Evolutionary conservation across 2,888 invertebrate genomes (phyloP).

Genomic region (Adela reaumurella): DNA sequence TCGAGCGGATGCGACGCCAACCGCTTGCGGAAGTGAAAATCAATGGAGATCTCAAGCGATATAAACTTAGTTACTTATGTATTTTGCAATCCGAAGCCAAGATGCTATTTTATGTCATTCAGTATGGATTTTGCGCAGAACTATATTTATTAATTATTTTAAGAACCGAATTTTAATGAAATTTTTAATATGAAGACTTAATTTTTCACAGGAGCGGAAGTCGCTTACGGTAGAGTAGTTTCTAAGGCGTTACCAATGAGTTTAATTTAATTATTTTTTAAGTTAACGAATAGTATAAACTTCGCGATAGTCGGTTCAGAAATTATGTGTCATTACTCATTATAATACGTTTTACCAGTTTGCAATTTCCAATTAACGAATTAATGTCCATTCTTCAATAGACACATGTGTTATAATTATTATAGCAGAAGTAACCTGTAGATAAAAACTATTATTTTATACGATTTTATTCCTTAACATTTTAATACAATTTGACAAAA

Average conservation of each 20-base stretch:
- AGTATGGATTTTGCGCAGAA: background rate
- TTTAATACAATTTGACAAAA: too few relatives aligned
- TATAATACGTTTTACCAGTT: too few relatives aligned
- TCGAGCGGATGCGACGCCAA: background rate
- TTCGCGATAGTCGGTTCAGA: too few relatives aligned
- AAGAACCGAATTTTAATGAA: background rate
- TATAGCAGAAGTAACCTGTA: too few relatives aligned
- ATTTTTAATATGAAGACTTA: background rate
- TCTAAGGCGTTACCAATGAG: constrained; percentile 49
- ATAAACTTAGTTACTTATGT: constrained; percentile 33
- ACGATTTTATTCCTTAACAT: too few relatives aligned
- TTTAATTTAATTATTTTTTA: constrained; percentile 16
- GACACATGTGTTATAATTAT: background rate
- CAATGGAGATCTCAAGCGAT: constrained; percentile 46
- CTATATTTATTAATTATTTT: background rate
- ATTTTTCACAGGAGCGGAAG: background rate
- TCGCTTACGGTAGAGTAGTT: background rate
- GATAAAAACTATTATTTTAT: too few relatives aligned
- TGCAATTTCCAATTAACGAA: too few relatives aligned
- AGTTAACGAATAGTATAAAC: too few relatives aligned
- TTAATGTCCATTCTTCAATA: too few relatives aligned
- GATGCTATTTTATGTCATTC: constrained; percentile 28
- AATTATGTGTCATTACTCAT: too few relatives aligned
- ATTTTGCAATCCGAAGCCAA: constrained; percentile 48
- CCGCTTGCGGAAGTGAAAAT: constrained; percentile 33